Evolutionary conservation across 2,113 vertebrate species (phyloP), one percentile per base, ranked within the genome.

Genomic region (Vimba vimba): DNA sequence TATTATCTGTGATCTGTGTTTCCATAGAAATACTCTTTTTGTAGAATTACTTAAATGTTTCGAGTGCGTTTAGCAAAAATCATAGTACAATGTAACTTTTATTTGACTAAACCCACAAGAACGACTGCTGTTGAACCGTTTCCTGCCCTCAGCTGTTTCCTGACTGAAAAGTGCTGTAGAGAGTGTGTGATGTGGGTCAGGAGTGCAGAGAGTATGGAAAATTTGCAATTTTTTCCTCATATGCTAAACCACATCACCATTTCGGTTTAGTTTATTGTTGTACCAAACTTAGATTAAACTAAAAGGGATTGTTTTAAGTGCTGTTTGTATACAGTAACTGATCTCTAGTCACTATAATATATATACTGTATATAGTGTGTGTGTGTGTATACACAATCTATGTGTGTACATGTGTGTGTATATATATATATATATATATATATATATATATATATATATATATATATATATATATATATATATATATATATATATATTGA

Each of bases 111-210:
- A 89, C 74, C 75, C 64, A 78, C 83, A 75, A 66, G 23, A 82
- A 82, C 82, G 60, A 73, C 68, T 76, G 74, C 75, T 86, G 52
- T 59, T 84, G 85, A 43, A 85, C 75, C 21, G 36, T 83, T 89
- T 89, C 83, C 88, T 89, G 88, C 83, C 79, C 21, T 83, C 88
- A 89, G 81, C 88, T 83, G 88, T 89, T 89, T 87, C 88, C 86
- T 89, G 68, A 39, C 47, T 86, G 79, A 79, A 27, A 74, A 66
- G 43, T 85, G 82, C 36, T 69, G 8, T 50, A n/a, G 13, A 69
- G n/a, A 71, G 33, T 83, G 68, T 83, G 36, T 85, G 82, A 89
- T 89, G 81, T 85, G 79, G 85, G 45, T 83, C 45, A 86, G 79
- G 59, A 77, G 86, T 73, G 64, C 45, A 73, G 71, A 68, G 79